These are phyloP conservation scores for Alosa sapidissima DNA, from an alignment of 2,797 vertebrate genomes.

Conservation along the genomic window DNA sequence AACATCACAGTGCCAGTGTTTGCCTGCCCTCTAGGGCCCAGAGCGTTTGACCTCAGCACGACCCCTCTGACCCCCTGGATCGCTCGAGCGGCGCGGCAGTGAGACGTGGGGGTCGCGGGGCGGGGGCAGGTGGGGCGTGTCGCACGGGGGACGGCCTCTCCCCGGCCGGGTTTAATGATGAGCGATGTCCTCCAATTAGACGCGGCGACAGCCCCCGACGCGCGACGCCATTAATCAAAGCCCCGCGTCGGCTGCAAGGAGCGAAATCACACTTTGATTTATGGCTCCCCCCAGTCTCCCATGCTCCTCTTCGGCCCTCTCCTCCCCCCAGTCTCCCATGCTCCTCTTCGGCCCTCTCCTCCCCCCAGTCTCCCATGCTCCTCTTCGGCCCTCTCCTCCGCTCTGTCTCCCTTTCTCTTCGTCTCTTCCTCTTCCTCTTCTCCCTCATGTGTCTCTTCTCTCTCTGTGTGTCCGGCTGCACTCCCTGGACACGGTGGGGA, in stretches of 20 bases:
- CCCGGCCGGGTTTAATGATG: slow-evolving; percentile 75
- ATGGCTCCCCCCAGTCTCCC: slow-evolving; percentile 63
- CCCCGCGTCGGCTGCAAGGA: slow-evolving; percentile 62
- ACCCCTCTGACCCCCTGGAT: slow-evolving; percentile 54
- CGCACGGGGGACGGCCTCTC: slow-evolving; percentile 53
- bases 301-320: slow-evolving; percentile 44
- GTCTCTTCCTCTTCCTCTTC: slow-evolving; percentile 40
- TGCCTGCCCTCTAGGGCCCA: neutral
- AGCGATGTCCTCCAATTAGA: slow-evolving; percentile 82
- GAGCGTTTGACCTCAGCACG: slow-evolving; percentile 53
- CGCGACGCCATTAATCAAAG: slow-evolving; percentile 76
- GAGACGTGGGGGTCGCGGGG: slow-evolving; percentile 36
- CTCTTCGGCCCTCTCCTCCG: slow-evolving; percentile 47
- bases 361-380: slow-evolving; percentile 50
- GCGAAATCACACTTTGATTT: slow-evolving; percentile 78
- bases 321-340: slow-evolving; percentile 48
- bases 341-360: slow-evolving; percentile 46
- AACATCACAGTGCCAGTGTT: neutral
- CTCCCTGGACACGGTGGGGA: neutral
- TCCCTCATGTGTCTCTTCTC: slow-evolving; percentile 31
- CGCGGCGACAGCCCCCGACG: slow-evolving; percentile 76
- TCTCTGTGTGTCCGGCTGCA: slow-evolving; percentile 61
- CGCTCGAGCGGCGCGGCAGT: neutral
- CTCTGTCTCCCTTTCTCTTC: slow-evolving; percentile 37
- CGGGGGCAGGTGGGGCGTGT: slow-evolving; percentile 60